Evolutionary conservation across 2,888 invertebrate genomes (phyloP), one percentile per base, ranked within the genome.

Genomic region (Nebria salina): DNA sequence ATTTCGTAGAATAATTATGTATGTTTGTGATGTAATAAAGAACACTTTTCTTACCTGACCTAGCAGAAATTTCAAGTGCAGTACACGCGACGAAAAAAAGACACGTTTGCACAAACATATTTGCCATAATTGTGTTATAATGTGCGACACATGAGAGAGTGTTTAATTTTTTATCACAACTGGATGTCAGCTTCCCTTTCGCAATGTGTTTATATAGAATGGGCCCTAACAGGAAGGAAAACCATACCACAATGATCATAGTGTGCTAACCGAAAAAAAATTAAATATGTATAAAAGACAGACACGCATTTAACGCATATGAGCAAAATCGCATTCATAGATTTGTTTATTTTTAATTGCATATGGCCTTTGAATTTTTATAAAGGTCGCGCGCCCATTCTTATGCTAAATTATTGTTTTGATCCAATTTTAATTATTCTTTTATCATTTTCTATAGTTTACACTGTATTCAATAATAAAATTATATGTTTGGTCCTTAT

Each of bases 191-290:
- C 65, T 75, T 79, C 79, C 79, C 41, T 79, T 79, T 74, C 74
- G 79, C 79, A 79, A 79, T 75, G 79, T 68, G 2, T 79, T 79
- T 79, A 79, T 79, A 79, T 74, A 73, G 72, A 77, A 72, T 54
- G 34, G 72, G 25, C 73, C 65, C 78, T 73, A 42, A 25, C 72
- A 79, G 79, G 79, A 79, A 74, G 66, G 26, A 70, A 77, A 77
- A 72, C 77, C 77, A 43, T 78, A 79, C 79, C 74, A 74, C 79
- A 74, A 75, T 76, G 70, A 11, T 66, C 34, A 66, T 66, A 66
- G 13, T 70, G 20, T 70, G 34, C 70, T 26, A 11, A 20, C 20
- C 25, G 26, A 70, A 26, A 25, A 25, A 26, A 70, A 20, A 20
- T 20, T 25, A 25, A 26, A 70, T 25, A 70, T 70, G 20, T 70